Percentiles rank a stretch among this genome's conserved stretches.
These are phyloP conservation scores for Halocynthia roretzi DNA, from an alignment of 23 tunicate species.

Conservation along the genomic window DNA sequence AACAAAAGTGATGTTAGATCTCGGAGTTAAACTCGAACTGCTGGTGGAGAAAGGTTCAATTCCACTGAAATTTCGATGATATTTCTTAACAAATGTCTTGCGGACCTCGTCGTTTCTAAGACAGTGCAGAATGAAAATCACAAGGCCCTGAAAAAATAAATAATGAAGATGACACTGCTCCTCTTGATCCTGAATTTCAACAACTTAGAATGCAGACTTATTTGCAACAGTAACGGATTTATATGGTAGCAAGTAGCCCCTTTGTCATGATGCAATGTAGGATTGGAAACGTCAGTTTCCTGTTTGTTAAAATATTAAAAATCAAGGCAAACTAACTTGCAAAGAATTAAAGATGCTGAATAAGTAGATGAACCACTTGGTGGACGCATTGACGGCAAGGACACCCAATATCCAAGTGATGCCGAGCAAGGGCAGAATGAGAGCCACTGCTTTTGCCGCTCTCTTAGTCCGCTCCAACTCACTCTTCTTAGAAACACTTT, in stretches of 20 bases:
- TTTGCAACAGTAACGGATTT: background rate
- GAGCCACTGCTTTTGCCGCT: constrained; percentile 49
- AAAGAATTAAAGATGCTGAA: constrained; percentile 68
- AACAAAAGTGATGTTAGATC: no score
- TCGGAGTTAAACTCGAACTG: background rate
- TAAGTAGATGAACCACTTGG: constrained; percentile 88
- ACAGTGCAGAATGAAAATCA: constrained; percentile 83
- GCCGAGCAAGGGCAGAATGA: constrained; percentile 80
- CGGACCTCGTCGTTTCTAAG: constrained; percentile 80
- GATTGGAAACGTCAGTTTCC: no score
- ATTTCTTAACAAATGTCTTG: constrained; percentile 74
- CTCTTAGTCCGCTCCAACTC: constrained; percentile 54
- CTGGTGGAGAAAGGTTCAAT: constrained; percentile 16
- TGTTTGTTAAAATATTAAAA: background rate
- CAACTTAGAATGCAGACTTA: background rate
- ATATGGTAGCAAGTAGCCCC: no score
- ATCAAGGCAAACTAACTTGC: constrained; percentile 34
- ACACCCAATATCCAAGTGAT: constrained; percentile 89
- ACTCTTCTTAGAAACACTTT: constrained; percentile 60
- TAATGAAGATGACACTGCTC: background rate
- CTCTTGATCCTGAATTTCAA: background rate
- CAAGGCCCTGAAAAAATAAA: constrained; percentile 51
- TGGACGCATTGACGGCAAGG: constrained; percentile 60
- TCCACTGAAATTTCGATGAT: constrained; percentile 34
- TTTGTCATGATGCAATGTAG: no score